phyloP scores from a whole-genome alignment of 1,140 invertebrate species.

The Lucilia cuprina region DNA sequence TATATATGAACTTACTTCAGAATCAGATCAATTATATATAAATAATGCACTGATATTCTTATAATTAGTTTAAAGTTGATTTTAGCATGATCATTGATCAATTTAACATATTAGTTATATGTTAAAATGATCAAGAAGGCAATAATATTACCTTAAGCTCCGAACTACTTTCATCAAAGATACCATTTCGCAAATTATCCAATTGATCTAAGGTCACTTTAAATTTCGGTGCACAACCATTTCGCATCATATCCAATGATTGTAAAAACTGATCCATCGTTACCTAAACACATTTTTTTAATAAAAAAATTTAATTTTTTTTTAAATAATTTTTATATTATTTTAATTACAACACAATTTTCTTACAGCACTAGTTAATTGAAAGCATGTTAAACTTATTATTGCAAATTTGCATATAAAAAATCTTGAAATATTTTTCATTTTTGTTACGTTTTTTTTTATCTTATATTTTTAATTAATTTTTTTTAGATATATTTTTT shows the following conservation, averaged over 20 bases:
- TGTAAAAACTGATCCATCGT: constrained; percentile 57
- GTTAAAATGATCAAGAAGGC: no score
- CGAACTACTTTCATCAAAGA: constrained; percentile 43
- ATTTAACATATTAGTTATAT: no score
- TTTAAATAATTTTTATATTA: neutral
- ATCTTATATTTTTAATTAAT: neutral
- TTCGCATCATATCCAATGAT: constrained; percentile 58
- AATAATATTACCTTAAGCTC: constrained; percentile 46
- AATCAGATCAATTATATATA: no score
- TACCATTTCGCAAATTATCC: constrained; percentile 48
- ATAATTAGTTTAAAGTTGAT: no score
- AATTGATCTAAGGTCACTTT: constrained; percentile 47
- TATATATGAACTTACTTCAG: no score
- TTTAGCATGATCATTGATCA: no score
- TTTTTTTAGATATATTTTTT: neutral
- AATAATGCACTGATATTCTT: no score
- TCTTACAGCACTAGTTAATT: constrained; percentile 25
- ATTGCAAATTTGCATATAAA: neutral
- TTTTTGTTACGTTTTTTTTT: neutral
- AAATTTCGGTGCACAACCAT: constrained; percentile 51
- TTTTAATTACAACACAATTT: neutral
- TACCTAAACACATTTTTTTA: constrained; percentile 21
- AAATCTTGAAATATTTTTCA: neutral
- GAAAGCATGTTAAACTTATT: constrained; percentile 14
- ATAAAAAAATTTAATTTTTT: neutral